phyloP scores from a whole-genome alignment of 2,797 vertebrate species.

The Hafferia zeledoni region DNA sequence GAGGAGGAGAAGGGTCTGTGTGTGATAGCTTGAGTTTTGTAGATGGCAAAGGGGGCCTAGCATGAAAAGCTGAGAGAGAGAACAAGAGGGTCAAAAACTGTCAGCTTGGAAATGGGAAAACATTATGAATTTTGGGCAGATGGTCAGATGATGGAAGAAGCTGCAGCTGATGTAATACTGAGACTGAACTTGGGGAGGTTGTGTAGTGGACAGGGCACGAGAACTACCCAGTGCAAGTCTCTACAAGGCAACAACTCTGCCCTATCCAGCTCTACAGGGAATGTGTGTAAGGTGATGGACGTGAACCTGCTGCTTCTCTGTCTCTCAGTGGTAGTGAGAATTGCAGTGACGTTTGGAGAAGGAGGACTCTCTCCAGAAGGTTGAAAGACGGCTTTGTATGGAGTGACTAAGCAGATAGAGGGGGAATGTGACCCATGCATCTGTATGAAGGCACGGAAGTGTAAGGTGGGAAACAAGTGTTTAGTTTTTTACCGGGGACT shows the following conservation, averaged over 20 bases:
- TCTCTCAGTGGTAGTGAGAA: background rate
- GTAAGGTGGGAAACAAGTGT: background rate
- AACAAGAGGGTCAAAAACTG: background rate
- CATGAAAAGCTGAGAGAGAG: background rate
- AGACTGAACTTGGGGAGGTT: background rate
- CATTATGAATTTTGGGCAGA: background rate
- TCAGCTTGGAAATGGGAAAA: background rate
- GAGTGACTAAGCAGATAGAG: background rate
- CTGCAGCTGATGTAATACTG: background rate
- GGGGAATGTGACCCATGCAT: background rate
- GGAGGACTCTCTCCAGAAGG: background rate
- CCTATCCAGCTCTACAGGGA: background rate
- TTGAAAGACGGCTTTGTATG: background rate
- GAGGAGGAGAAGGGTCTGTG: background rate
- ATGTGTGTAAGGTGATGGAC: background rate
- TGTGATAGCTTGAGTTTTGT: background rate
- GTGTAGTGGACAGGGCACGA: background rate
- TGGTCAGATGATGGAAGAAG: background rate
- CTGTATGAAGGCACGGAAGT: background rate
- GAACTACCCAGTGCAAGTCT: background rate
- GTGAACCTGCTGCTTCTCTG: background rate
- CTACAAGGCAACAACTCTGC: background rate
- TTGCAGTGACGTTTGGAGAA: background rate
- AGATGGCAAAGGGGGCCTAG: background rate
- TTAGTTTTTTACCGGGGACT: background rate